Base-by-base conservation (phyloP, 2,888 invertebrate genomes). In the Allophyes oxyacanthae region DNA sequence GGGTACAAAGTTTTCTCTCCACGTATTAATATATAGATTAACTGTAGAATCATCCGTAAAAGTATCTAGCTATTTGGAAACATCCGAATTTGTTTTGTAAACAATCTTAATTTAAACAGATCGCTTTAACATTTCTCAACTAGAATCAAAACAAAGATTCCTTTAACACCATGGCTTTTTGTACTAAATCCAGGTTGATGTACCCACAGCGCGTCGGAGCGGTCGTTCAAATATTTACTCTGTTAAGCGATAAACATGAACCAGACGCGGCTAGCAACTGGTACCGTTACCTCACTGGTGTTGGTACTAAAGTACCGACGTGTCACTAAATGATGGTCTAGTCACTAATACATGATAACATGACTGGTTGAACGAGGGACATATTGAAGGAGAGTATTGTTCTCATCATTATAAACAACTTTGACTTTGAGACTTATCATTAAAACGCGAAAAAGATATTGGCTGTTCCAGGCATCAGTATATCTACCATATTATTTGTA, bases 221-320 rank as follows among this genome's bases (percentile, higher is more conserved):
- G 57, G 34, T 43, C 45, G 40, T 43, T 64, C 72, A 75, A 67
- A 75, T 75, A 75, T 75, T 75, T 75, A 75, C 75, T 61, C 54
- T 58, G 66, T 48, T 63, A 32, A 68, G 55, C 60, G 64, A 75
- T 75, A 75, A 72, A 75, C 74, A 69, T 59, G 67, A 60, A 56
- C 44, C 61, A 75, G 69, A 65, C 64, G 33, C 49, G 45, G 42
- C 15, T 52, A 6, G 64, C 26, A 40, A 41, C 33, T 13, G 33
- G 64, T 40, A 59, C 75, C 70, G 75, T 72, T 75, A 72, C 49
- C 44, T 57, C 45, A 53, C 44, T 56, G 48, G 57, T 57, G 72
- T 51, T 48, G 48, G 57, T 57, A 69, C 51, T 66, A 37, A 58
- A 55, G 57, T 69, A 58, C 56, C 32, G 26, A 51, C 70, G 44